phyloP scores from a whole-genome alignment of 2,888 invertebrate genomes.

The Apamea sordens region DNA sequence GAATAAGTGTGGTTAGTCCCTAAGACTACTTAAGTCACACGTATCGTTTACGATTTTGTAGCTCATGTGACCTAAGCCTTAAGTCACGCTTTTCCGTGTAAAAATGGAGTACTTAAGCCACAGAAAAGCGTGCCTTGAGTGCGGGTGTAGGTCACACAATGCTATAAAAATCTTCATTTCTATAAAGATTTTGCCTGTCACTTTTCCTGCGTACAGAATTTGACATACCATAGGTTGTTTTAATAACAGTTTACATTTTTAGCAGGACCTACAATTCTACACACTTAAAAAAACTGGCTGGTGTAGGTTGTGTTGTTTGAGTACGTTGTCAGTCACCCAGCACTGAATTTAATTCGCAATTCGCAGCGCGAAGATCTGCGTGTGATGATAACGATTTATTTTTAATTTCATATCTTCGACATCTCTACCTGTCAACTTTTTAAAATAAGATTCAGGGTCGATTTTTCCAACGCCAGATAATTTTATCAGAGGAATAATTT shows the following conservation, averaged over 20 bases:
- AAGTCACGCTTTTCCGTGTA: too few relatives aligned
- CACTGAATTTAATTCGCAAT: background rate
- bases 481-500: too few relatives aligned
- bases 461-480: too few relatives aligned
- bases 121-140: too few relatives aligned
- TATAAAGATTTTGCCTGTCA: background rate
- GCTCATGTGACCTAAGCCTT: too few relatives aligned
- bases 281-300: background rate
- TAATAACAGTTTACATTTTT: background rate
- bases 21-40: too few relatives aligned
- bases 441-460: too few relatives aligned
- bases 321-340: background rate
- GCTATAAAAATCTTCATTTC: background rate
- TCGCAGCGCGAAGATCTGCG: background rate
- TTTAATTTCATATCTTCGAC: background rate
- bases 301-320: too few relatives aligned
- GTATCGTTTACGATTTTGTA: too few relatives aligned
- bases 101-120: too few relatives aligned
- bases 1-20: too few relatives aligned
- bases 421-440: background rate
- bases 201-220: background rate
- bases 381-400: background rate
- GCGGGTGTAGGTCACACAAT: too few relatives aligned
- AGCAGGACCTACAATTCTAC: background rate
- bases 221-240: background rate